A percentile compares a stretch with the other conserved stretches of the same genome.
Conservation (phyloP, 2,797 vertebrate genomes). For the Coranthus polyacanthus region DNA sequence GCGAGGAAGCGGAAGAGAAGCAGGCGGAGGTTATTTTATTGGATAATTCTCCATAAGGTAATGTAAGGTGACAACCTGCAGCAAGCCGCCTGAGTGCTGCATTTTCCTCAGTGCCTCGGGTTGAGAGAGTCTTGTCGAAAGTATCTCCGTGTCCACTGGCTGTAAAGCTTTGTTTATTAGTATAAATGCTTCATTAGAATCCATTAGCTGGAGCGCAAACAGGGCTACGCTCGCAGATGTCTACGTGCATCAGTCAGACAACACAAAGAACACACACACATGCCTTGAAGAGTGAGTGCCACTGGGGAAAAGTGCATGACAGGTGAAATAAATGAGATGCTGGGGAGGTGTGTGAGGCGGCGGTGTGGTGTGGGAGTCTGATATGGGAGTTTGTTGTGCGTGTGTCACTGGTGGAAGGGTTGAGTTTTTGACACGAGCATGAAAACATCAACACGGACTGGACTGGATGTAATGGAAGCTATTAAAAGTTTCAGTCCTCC, state of each 20-base stretch:
- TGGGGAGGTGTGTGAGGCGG: slow-evolving; percentile 18
- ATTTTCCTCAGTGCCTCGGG: slow-evolving; percentile 17
- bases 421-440: slow-evolving; percentile 27
- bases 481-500: too few species aligned
- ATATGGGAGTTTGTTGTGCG: slow-evolving; percentile 7
- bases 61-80: slow-evolving; percentile 56
- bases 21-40: slow-evolving; percentile 39
- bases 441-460: slow-evolving; percentile 2
- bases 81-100: slow-evolving; percentile 12
- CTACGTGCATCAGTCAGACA: slow-evolving; percentile 19
- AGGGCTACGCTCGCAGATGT: slow-evolving; percentile 6
- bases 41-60: slow-evolving; percentile 47
- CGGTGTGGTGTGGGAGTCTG: not conserved
- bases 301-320: slow-evolving; percentile 18
- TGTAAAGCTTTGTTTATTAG: slow-evolving; percentile 42
- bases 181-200: slow-evolving; percentile 50
- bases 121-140: slow-evolving; percentile 5
- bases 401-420: slow-evolving; percentile 6
- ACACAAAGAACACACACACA: slow-evolving; percentile 11
- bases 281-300: slow-evolving; percentile 19
- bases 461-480: too few species aligned
- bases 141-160: slow-evolving; percentile 30
- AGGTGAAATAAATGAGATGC: slow-evolving; percentile 34
- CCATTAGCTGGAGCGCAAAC: slow-evolving; percentile 51
- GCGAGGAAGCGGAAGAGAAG: slow-evolving; percentile 10